Evolutionary conservation across 2,888 invertebrate genomes (phyloP).

Genomic region (Drosophila mettleri): DNA sequence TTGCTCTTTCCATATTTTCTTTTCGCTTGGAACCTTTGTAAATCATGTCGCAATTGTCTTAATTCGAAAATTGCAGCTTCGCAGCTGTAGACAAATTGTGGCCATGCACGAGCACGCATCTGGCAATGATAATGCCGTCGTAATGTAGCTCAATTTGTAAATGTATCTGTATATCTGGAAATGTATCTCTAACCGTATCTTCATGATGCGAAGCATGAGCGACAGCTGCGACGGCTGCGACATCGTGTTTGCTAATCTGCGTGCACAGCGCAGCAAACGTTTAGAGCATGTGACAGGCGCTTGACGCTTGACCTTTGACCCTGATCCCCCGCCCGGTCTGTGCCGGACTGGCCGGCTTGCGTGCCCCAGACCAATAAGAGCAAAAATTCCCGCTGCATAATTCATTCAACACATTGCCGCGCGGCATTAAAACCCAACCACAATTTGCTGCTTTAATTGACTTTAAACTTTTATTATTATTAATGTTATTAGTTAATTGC

Average conservation of each 20-base stretch:
- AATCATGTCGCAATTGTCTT: conserved; percentile 76
- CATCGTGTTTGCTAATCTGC: conserved; percentile 36
- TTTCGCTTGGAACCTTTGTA: conserved; percentile 38
- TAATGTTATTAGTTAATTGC: conserved; percentile 54
- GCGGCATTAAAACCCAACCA: conserved; percentile 19
- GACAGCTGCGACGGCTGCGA: conserved; percentile 1
- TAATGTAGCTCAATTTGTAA: conserved; percentile 29
- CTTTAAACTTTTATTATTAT: conserved; percentile 7
- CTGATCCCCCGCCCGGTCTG: conserved; percentile 1
- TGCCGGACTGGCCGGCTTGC: conserved; percentile 35
- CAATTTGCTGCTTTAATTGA: conserved; percentile 34
- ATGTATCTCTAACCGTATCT: conserved; percentile 9
- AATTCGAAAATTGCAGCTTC: conserved; percentile 78
- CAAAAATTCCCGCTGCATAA: conserved; percentile 29
- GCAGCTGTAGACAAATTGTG: conserved; percentile 69
- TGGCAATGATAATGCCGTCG: conserved; percentile 57
- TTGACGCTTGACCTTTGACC: conserved; percentile 70
- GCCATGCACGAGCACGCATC: conserved; percentile 60
- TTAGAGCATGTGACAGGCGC: conserved; percentile 37
- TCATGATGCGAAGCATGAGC: neutral
- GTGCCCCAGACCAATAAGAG: conserved; percentile 57
- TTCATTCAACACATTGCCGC: conserved; percentile 24
- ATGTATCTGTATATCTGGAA: conserved; percentile 1
- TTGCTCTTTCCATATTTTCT: neutral
- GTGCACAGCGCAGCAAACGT: conserved; percentile 26